These are phyloP conservation scores for Cryptocheilus praepositus DNA, from an alignment of 2,888 invertebrate genomes.

Conservation along the genomic window DNA sequence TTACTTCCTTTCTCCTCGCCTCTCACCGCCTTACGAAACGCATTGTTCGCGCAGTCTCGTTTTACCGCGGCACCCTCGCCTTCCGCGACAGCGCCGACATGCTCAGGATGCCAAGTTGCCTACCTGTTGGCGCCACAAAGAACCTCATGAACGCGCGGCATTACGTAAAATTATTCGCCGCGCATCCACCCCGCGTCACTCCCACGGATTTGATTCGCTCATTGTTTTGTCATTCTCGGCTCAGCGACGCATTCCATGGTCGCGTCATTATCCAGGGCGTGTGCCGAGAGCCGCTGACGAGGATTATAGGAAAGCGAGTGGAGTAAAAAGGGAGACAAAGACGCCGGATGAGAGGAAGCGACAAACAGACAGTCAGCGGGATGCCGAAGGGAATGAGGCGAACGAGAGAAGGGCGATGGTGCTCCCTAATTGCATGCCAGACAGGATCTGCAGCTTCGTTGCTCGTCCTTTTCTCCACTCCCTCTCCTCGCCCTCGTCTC, in stretches of 20 bases:
- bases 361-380: neutral
- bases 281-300: neutral
- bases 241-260: constrained; percentile 48
- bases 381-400: neutral
- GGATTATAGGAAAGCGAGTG: neutral
- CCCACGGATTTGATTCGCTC: neutral
- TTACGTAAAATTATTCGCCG: no score
- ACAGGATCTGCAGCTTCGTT: constrained; percentile 51
- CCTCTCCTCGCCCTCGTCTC: constrained; percentile 7
- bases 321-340: neutral
- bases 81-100: no score
- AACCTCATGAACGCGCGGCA: no score
- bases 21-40: no score
- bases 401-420: constrained; percentile 36
- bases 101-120: no score
- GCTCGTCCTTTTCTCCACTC: constrained; percentile 25
- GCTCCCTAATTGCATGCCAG: constrained; percentile 59
- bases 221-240: constrained; percentile 28
- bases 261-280: constrained; percentile 22
- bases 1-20: no score
- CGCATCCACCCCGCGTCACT: no score
- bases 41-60: no score
- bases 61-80: no score
- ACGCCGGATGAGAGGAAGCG: neutral
- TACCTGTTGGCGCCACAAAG: no score